Evolutionary conservation across 2,888 invertebrate genomes (phyloP).

Genomic region (Troides aeacus): DNA sequence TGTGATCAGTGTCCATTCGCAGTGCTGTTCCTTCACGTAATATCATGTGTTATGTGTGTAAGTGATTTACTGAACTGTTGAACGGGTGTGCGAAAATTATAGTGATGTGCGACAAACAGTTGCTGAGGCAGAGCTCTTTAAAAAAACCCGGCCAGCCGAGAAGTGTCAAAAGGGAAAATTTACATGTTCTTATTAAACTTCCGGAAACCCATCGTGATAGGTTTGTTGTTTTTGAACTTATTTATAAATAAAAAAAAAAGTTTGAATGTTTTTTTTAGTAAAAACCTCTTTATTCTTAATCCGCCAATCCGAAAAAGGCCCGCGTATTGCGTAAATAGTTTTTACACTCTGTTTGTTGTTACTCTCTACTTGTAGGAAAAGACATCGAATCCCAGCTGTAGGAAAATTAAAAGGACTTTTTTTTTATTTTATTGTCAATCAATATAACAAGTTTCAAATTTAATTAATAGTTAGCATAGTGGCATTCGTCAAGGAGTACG

Average conservation of each 20-base stretch:
- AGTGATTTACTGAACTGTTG: background rate
- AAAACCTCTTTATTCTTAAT: background rate
- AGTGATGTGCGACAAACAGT: conserved; percentile 56
- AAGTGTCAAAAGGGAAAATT: conserved; percentile 43
- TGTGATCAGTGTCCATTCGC: conserved; percentile 18
- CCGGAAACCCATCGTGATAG: conserved; percentile 55
- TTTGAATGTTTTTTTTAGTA: background rate
- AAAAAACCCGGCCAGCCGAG: conserved; percentile 45
- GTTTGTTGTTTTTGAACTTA: conserved; percentile 41
- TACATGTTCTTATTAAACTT: conserved; percentile 61
- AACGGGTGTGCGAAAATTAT: background rate
- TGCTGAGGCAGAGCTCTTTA: conserved; percentile 58
- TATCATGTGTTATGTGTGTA: background rate
- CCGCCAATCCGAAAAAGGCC: background rate
- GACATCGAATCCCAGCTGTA: no score
- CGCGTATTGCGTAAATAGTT: background rate
- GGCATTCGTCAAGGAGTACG: no score
- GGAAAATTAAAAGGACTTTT: no score
- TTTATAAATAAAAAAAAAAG: background rate
- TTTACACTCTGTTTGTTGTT: background rate
- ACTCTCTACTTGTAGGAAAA: background rate
- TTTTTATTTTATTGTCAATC: background rate
- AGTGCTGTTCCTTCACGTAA: conserved; percentile 7
- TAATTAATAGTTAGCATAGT: background rate
- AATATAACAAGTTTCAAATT: background rate